phyloP scores from a whole-genome alignment of 1,140 invertebrate genomes.

The Adelges cooleyi region DNA sequence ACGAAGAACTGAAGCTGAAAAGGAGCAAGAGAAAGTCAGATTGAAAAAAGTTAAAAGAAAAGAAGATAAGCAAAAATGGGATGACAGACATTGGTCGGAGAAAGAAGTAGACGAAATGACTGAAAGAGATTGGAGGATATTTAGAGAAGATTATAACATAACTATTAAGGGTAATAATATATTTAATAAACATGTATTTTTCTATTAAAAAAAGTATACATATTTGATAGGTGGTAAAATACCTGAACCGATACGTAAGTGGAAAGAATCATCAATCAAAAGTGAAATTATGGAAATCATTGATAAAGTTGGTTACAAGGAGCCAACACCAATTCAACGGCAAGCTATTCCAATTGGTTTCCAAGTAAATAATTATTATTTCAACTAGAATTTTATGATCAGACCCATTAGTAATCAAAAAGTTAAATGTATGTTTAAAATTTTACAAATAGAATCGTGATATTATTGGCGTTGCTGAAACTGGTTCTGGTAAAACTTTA shows the following conservation, averaged over 20 bases:
- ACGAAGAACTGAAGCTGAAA: slow-evolving; percentile 89
- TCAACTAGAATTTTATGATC: neutral
- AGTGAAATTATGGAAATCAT: slow-evolving; percentile 90
- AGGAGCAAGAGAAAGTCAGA: slow-evolving; percentile 90
- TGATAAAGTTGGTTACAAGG: slow-evolving; percentile 90
- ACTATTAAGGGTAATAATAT: slow-evolving; percentile 68
- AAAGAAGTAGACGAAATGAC: slow-evolving; percentile 93
- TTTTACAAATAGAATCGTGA: slow-evolving; percentile 70
- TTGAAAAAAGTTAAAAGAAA: slow-evolving; percentile 88
- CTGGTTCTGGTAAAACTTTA: slow-evolving; percentile 94
- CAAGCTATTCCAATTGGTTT: slow-evolving; percentile 99
- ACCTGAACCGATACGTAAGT: slow-evolving; percentile 87
- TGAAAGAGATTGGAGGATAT: slow-evolving; percentile 99
- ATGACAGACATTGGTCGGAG: slow-evolving; percentile 97
- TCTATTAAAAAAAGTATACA: slow-evolving; percentile 11
- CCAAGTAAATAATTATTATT: slow-evolving; percentile 37
- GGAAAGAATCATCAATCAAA: slow-evolving; percentile 89
- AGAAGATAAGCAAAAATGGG: slow-evolving; percentile 97
- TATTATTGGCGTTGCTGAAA: slow-evolving; percentile 99
- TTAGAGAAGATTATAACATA: slow-evolving; percentile 98
- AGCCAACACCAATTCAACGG: slow-evolving; percentile 97
- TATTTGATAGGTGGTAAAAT: slow-evolving; percentile 68
- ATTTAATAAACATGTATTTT: neutral
- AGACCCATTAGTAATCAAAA: neutral
- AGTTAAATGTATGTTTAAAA: neutral